These are phyloP conservation scores for Hyles euphorbiae DNA, from an alignment of 1,140 invertebrate species.

Conservation along the genomic window DNA sequence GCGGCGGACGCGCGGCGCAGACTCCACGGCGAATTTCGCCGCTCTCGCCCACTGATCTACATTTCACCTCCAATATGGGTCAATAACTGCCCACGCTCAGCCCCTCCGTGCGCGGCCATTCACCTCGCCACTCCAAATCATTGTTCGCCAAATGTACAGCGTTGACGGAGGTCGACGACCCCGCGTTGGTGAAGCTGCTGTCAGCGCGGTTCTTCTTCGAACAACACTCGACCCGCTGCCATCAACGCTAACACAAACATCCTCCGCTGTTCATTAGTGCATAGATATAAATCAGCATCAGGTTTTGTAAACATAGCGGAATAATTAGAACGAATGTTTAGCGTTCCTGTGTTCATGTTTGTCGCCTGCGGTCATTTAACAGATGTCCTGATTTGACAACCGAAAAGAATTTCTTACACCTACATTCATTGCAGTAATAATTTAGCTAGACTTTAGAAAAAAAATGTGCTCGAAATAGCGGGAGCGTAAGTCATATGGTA, in stretches of 20 bases:
- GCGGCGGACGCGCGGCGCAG: conserved; percentile 24
- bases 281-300: conserved; percentile 16
- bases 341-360: background rate
- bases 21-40: conserved; percentile 67
- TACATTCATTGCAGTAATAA: background rate
- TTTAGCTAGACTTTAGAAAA: too few species aligned
- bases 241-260: conserved; percentile 49
- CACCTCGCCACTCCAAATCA: conserved; percentile 73
- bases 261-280: conserved; percentile 32
- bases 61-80: conserved; percentile 74
- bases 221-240: conserved; percentile 56
- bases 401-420: background rate
- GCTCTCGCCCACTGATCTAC: conserved; percentile 74
- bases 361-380: too few species aligned
- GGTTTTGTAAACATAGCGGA: conserved; percentile 6
- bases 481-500: too few species aligned
- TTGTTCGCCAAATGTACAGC: conserved; percentile 73
- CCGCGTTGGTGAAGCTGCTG: conserved; percentile 50
- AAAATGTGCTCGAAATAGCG: too few species aligned
- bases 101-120: conserved; percentile 68
- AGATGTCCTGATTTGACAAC: too few species aligned
- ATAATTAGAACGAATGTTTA: conserved; percentile 9
- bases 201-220: conserved; percentile 57
- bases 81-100: conserved; percentile 73
- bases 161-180: conserved; percentile 54